A percentile compares a stretch with the other conserved stretches of the same genome.
These are phyloP conservation scores for Eospalax fontanierii DNA, from an alignment of 2,797 vertebrate genomes.

Conservation along the genomic window DNA sequence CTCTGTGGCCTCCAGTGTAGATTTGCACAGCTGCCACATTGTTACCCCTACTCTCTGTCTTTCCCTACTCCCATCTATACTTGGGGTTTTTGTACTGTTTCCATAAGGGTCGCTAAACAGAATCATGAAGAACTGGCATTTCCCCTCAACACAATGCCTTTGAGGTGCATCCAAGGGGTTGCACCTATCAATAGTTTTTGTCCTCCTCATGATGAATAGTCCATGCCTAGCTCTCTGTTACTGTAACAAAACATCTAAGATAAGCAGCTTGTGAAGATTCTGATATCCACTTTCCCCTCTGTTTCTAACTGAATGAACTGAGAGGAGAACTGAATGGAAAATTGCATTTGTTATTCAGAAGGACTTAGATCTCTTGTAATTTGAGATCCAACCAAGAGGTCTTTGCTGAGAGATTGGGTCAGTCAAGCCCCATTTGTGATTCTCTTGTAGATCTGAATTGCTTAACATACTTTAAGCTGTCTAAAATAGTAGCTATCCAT, in stretches of 20 bases:
- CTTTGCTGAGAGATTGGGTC: not conserved
- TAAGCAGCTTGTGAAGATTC: not conserved
- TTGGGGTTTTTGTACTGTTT: not conserved
- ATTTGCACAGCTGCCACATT: not conserved
- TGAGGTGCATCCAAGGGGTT: not conserved
- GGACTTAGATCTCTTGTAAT: not conserved
- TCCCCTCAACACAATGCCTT: not conserved
- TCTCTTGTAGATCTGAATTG: not conserved
- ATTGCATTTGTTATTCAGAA: not conserved
- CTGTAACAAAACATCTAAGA: not conserved
- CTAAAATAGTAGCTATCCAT: not conserved
- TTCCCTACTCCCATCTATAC: no score
- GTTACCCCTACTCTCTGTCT: not conserved
- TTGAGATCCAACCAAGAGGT: not conserved
- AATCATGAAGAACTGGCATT: not conserved
- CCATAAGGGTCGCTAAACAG: not conserved
- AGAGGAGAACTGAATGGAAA: not conserved
- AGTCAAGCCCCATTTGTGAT: not conserved
- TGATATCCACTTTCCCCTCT: not conserved
- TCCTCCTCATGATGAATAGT: not conserved
- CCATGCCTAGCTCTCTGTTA: not conserved
- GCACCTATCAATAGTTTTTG: no score
- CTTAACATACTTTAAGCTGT: not conserved
- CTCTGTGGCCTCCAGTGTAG: not conserved
- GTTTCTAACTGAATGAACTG: not conserved